Percentiles rank a stretch among this genome's conserved stretches.
These are phyloP conservation scores for Sthenelais limicola DNA, from an alignment of 2,888 invertebrate genomes.

Conservation along the genomic window DNA sequence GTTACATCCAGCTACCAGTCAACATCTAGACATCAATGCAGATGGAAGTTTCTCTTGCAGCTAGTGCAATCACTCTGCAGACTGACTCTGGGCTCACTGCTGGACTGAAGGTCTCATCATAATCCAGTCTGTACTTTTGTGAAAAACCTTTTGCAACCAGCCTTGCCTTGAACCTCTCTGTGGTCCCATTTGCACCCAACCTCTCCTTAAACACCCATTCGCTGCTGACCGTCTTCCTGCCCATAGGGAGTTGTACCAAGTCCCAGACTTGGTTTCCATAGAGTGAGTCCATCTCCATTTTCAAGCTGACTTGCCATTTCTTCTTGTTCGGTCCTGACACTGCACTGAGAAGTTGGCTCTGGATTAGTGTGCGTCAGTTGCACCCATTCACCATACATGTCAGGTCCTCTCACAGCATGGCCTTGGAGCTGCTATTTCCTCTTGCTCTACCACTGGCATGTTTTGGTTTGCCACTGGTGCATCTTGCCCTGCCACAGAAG, in stretches of 20 bases:
- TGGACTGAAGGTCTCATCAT: conserved; percentile 54
- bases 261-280: conserved; percentile 50
- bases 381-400: conserved; percentile 4
- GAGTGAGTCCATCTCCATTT: conserved; percentile 38
- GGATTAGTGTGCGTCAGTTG: not conserved
- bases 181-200: conserved; percentile 42
- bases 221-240: conserved; percentile 46
- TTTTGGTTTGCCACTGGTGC: no score
- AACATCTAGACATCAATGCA: no score
- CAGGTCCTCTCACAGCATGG: not conserved
- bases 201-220: conserved; percentile 55
- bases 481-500: not conserved
- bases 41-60: conserved; percentile 41
- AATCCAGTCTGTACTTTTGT: conserved; percentile 52
- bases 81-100: conserved; percentile 48
- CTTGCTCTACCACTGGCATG: not conserved
- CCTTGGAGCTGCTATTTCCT: not conserved
- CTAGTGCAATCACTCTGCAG: conserved; percentile 48
- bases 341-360: conserved; percentile 1
- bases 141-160: conserved; percentile 53
- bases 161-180: conserved; percentile 51
- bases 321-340: not conserved
- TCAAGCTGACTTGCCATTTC: conserved; percentile 18
- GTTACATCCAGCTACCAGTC: conserved; percentile 53
- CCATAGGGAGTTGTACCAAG: conserved; percentile 45